Base-by-base conservation (phyloP, 2,113 vertebrate genomes). In the Loxodonta africana region DNA sequence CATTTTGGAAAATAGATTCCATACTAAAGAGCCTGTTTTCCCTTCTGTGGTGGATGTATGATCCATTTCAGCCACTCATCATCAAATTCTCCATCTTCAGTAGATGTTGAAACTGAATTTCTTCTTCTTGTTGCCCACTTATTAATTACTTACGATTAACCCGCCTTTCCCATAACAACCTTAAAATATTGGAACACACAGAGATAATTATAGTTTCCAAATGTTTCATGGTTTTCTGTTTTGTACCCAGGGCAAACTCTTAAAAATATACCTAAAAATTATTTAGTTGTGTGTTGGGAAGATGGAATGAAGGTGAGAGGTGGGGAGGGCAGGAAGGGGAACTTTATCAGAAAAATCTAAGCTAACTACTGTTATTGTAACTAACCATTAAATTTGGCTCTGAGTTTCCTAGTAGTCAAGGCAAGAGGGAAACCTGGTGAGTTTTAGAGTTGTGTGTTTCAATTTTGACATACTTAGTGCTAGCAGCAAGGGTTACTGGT, bases 1-100 rank as follows among this genome's bases (percentile, higher is more conserved):
- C 37, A 74, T 92, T 94, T 95, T 57, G 69, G 90, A 89, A 96
- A 95, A 91, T 53, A 82, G 74, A 73, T 90, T 97, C 73, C 30
- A 44, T 41, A 65, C 37, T 69, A 21, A 95, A 90, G 51, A 94
- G 86, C 93, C 41, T 83, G 5, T 60, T 95, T 65, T 94, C 51
- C 37, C 71, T 94, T 84, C 90, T 88, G 3, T 28, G 37, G 76
- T 83, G 41, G 76, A 44, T 48, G 89, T 84, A 57, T 20, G 92
- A 88, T 37, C 67, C 21, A 67, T 28, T 48, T 81, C 11, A 88
- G 33, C 12, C 37, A 82, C 51, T 81, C 51, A 80, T 60, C 33
- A 89, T 62, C 73, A 91, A 83, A 93, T 87, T 95, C 8, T 77
- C 84, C 8, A 46, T 91, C 93, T 95, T 97, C 85, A 23, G 44